Conservation (phyloP, 2,888 invertebrate genomes). For the Pristionchus entomophagus region DNA sequence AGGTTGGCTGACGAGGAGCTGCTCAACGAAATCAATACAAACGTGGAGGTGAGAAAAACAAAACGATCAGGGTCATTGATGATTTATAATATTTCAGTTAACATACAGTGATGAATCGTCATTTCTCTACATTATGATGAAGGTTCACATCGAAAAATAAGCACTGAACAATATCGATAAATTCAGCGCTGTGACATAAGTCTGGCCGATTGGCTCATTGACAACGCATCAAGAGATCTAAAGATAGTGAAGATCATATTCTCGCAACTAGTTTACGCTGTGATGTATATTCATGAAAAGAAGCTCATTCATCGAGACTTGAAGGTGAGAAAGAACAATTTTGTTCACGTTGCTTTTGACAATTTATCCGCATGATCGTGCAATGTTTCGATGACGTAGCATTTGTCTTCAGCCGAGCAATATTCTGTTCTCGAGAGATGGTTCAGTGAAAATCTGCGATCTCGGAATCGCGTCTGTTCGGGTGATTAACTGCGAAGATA, state of each 20-base stretch:
- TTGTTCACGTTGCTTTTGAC: no score
- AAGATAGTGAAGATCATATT: background rate
- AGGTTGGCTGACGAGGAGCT: background rate
- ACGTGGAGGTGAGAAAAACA: no score
- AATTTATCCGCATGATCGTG: no score
- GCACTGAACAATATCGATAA: no score
- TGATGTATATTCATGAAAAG: background rate
- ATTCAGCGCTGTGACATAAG: background rate
- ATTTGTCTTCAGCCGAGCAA: background rate
- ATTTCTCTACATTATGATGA: background rate
- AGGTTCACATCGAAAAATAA: background rate
- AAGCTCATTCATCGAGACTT: background rate
- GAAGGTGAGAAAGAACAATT: background rate
- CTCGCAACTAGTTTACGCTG: background rate
- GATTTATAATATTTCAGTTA: background rate
- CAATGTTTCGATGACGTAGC: no score
- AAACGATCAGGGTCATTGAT: no score
- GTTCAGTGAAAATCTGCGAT: background rate
- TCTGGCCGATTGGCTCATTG: background rate
- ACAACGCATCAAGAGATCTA: background rate
- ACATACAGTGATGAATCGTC: background rate
- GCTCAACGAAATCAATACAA: background rate
- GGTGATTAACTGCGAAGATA: background rate
- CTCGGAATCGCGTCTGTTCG: background rate
- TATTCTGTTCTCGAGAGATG: background rate